Evolutionary conservation across 2,888 invertebrate species (phyloP), one percentile per base, ranked within the genome.

Genomic region (Conchocele bisecta): DNA sequence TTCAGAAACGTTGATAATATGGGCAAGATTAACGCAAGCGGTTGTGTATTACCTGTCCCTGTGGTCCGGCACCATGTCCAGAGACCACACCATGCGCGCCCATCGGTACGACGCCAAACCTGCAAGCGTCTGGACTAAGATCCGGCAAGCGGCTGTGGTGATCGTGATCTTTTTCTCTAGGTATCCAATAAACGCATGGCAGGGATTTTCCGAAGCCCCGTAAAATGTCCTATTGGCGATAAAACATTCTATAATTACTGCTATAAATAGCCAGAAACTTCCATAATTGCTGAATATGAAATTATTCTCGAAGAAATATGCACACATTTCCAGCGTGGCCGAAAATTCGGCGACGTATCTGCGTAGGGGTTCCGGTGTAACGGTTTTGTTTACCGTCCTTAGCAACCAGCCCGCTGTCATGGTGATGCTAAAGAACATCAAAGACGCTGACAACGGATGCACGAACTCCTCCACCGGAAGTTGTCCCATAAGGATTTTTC

Each of bases 221-320:
- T 80, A 84, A 61, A 84, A 86, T 15, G 86, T 88, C 57, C 86
- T 70, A 50, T 82, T 79, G 37, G 84, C 86, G 53, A 86, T 80
- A 37, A 85, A 82, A 46, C 83, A 84, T 67, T 88, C 84, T 11
- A 79, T 65, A 4, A 87, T 73, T 39, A 88, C 81, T 24, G 79
- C 83, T 7, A 86, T 60, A 22, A 83, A 83, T 24, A 88, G 71
- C 82, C 86, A 86, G 1, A 82, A 5, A 28, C 79, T 77, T 1
- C 88, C 88, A 59, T 83, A 88, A 56, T 87, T 71, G 53, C 83
- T 85, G 26, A 83, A 78, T n/a, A 88, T 86, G 60, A 86, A 86
- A 56, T 86, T 87, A 57, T 88, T 87, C 68, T 88, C 88, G 71
- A 86, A 87, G 68, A 87, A 87, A 56, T 86, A 87, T 1, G 87